Percentiles rank a stretch among this genome's conserved stretches.
Evolutionary conservation across 2,888 invertebrate species (phyloP).

Genomic region (Aphodius sticticus): DNA sequence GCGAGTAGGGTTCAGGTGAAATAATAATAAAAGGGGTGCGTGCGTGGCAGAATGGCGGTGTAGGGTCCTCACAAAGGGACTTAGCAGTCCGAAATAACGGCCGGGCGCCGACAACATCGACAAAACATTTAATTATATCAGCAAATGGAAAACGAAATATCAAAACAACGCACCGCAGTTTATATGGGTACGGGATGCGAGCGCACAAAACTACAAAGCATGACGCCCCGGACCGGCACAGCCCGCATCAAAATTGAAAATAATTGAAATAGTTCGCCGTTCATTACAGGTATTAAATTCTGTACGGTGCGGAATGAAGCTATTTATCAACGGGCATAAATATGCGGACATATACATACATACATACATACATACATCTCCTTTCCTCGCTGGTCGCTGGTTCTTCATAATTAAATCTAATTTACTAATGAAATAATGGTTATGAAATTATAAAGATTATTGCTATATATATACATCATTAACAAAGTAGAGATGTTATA

Average conservation of each 20-base stretch:
- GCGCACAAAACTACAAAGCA: not conserved
- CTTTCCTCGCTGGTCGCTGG: no score
- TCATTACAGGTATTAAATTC: constrained; percentile 51
- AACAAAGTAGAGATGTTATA: no score
- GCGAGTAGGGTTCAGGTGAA: not conserved
- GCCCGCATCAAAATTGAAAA: constrained; percentile 49
- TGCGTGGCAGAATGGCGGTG: not conserved
- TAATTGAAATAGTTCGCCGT: constrained; percentile 52
- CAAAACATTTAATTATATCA: constrained; percentile 49
- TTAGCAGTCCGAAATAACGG: constrained; percentile 36
- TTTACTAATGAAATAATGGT: no score
- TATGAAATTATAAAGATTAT: no score
- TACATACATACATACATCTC: not conserved
- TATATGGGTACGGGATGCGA: not conserved
- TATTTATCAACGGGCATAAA: not conserved
- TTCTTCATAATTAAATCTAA: no score
- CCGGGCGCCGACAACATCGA: not conserved
- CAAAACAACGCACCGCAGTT: constrained; percentile 41
- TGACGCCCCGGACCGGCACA: constrained; percentile 7
- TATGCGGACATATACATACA: not conserved
- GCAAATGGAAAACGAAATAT: constrained; percentile 47
- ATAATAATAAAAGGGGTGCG: not conserved
- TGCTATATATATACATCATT: no score
- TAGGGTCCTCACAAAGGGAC: constrained; percentile 36
- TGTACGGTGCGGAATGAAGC: constrained; percentile 28